Percentiles rank a stretch among this genome's conserved stretches.
Evolutionary conservation across 2,797 vertebrate genomes (phyloP).

Genomic region (Sebastes itinus): DNA sequence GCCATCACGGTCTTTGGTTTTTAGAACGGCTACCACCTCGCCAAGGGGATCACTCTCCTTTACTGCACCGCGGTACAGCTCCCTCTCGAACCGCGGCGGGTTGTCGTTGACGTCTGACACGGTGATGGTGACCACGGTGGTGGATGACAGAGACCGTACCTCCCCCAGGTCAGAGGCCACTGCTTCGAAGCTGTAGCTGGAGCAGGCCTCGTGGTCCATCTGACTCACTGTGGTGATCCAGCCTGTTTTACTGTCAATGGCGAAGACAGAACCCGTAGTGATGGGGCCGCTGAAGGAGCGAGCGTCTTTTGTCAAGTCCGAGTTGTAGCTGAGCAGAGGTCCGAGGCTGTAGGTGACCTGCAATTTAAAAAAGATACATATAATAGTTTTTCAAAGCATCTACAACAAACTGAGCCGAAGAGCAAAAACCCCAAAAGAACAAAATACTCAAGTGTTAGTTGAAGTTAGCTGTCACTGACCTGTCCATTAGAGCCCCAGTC

Average conservation of each 20-base stretch:
- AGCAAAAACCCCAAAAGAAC: neutral
- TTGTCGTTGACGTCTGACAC: conserved; percentile 96
- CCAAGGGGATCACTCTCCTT: conserved; percentile 92
- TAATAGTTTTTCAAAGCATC: neutral
- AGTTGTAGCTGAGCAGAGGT: conserved; percentile 70
- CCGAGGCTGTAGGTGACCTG: conserved; percentile 90
- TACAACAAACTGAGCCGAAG: neutral
- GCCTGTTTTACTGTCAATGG: conserved; percentile 92
- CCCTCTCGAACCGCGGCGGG: conserved; percentile 91
- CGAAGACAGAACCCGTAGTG: conserved; percentile 80
- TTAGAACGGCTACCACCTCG: conserved; percentile 91
- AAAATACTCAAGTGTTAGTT: neutral
- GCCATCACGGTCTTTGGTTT: conserved; percentile 90
- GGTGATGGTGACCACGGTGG: conserved; percentile 86
- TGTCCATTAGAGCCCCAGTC: conserved; percentile 95
- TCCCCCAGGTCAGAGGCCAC: conserved; percentile 92
- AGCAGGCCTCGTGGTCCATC: conserved; percentile 89
- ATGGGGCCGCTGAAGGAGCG: neutral
- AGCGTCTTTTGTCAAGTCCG: conserved; percentile 63
- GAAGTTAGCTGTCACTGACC: conserved; percentile 78
- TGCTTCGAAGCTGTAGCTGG: conserved; percentile 88
- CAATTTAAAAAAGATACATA: neutral
- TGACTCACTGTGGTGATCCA: conserved; percentile 92
- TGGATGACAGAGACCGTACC: conserved; percentile 86
- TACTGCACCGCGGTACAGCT: conserved; percentile 92